phyloP scores from a whole-genome alignment of 1,140 invertebrate species.

The Vanessa tameamea region DNA sequence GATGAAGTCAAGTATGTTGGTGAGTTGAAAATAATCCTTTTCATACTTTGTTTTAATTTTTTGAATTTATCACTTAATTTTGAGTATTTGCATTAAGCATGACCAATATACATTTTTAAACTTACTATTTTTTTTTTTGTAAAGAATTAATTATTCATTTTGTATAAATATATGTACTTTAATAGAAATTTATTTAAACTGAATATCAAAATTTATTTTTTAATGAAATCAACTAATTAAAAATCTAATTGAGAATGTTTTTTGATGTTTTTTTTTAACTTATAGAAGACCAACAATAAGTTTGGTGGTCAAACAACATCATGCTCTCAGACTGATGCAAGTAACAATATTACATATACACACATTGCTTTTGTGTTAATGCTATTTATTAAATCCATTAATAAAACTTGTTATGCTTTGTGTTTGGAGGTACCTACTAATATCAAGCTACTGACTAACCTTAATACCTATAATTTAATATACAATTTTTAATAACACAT shows the following conservation, averaged over 20 bases:
- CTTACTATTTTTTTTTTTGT: too few relatives aligned
- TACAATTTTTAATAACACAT: not conserved
- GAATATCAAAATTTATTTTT: not conserved
- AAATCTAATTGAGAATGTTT: conserved; percentile 28
- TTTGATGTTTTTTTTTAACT: conserved; percentile 63
- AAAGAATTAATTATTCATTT: too few relatives aligned
- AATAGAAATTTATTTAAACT: not conserved
- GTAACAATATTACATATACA: conserved; percentile 71
- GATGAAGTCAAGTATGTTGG: conserved; percentile 98
- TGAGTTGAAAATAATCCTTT: conserved; percentile 47
- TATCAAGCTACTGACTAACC: conserved; percentile 26
- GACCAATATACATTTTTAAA: not conserved
- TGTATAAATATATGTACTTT: too few relatives aligned
- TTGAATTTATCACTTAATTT: not conserved
- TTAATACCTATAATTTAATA: conserved; percentile 1
- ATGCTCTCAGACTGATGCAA: conserved; percentile 79
- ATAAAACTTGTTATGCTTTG: conserved; percentile 34
- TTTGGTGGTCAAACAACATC: conserved; percentile 56
- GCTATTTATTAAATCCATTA: conserved; percentile 46
- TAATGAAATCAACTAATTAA: conserved; percentile 5
- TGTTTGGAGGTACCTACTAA: conserved; percentile 29
- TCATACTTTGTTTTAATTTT: not conserved
- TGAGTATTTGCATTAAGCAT: conserved; percentile 1
- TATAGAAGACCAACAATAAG: conserved; percentile 79
- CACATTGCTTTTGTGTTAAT: conserved; percentile 69